Evolutionary conservation across 2,888 invertebrate species (phyloP).

Genomic region (Hirtodrosophila duncani): DNA sequence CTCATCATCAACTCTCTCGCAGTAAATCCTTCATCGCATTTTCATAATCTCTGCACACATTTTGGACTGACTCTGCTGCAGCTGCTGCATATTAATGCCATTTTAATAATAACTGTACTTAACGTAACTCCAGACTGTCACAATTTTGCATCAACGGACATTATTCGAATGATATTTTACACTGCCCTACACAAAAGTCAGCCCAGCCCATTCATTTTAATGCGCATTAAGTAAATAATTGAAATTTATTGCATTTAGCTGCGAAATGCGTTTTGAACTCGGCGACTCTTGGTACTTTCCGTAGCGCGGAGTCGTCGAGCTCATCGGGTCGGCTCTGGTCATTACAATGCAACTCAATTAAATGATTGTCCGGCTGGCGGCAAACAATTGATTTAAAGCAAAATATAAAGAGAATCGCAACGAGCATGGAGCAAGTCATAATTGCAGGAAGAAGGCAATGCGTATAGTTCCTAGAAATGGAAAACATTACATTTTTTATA

Average conservation of each 20-base stretch:
- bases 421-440: neutral
- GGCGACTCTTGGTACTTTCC: constrained; percentile 3
- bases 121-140: constrained; percentile 2
- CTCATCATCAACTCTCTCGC: too few species aligned
- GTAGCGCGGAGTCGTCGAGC: too few species aligned
- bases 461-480: too few species aligned
- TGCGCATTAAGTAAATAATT: constrained; percentile 59
- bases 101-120: constrained; percentile 17
- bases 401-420: neutral
- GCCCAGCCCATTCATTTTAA: constrained; percentile 44
- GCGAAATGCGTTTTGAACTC: constrained; percentile 15
- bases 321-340: too few species aligned
- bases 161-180: too few species aligned
- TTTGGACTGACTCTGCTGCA: too few species aligned
- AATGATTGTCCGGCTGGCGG: constrained; percentile 37
- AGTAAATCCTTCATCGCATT: too few species aligned
- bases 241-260: constrained; percentile 55
- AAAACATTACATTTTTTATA: too few species aligned
- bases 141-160: constrained; percentile 9
- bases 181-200: neutral
- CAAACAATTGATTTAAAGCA: constrained; percentile 5
- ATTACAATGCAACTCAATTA: constrained; percentile 48
- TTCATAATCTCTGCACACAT: too few species aligned
- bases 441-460: too few species aligned
- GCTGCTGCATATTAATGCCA: constrained; percentile 10